Conservation (phyloP, 2,888 invertebrate genomes). For the Noctuana brunneofusca region DNA sequence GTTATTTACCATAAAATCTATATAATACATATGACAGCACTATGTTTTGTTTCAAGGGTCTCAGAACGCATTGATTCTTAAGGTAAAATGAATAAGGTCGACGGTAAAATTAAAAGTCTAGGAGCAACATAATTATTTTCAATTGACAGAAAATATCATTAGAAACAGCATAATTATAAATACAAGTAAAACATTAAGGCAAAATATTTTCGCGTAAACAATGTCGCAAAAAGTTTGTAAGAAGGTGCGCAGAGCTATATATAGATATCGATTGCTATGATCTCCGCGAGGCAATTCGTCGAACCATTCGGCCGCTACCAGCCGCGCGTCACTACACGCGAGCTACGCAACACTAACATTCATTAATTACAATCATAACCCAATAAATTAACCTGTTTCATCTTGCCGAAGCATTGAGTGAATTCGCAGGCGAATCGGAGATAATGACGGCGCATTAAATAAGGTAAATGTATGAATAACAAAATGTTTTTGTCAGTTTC, state of each 20-base stretch:
- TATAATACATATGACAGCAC: too few relatives aligned
- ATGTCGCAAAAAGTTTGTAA: conserved; percentile 7
- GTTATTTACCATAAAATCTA: too few relatives aligned
- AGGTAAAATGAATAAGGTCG: too few relatives aligned
- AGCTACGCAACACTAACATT: not conserved
- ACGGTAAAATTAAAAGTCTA: too few relatives aligned
- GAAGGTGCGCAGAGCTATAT: conserved; percentile 10
- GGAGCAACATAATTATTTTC: not conserved
- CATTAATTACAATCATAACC: not conserved
- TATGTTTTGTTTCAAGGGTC: too few relatives aligned
- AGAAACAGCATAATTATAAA: not conserved
- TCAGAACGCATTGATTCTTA: too few relatives aligned
- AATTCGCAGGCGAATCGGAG: not conserved
- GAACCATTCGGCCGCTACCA: not conserved
- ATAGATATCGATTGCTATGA: conserved; percentile 25
- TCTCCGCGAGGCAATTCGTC: conserved; percentile 15
- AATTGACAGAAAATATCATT: not conserved
- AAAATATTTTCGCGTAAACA: not conserved
- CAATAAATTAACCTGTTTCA: not conserved
- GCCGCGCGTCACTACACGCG: conserved; percentile 1
- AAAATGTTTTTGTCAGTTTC: not conserved
- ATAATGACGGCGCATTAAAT: too few relatives aligned
- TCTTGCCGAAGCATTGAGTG: not conserved
- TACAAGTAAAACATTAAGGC: not conserved
- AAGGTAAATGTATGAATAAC: too few relatives aligned